Percentiles rank a stretch among this genome's conserved stretches.
Evolutionary conservation across 2,113 vertebrate genomes (phyloP).

Genomic region (Eptesicus fuscus): DNA sequence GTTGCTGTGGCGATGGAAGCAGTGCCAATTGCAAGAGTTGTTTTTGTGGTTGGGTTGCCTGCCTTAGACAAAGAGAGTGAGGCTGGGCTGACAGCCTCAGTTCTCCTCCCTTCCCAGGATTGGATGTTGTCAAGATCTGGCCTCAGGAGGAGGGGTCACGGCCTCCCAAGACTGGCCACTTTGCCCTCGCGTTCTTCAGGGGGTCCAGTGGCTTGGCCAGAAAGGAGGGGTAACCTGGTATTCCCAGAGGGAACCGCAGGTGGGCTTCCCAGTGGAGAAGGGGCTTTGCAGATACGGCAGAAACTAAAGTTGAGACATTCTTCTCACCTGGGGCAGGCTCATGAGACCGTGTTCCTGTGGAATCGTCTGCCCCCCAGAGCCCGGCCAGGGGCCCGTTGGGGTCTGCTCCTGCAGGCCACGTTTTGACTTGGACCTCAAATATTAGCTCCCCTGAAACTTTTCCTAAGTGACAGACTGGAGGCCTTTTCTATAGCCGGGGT

Average conservation of each 20-base stretch:
- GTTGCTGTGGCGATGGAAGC: conserved; percentile 63
- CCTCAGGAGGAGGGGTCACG: background rate
- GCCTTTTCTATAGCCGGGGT: conserved; percentile 52
- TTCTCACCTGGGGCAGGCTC: background rate
- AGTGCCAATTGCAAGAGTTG: conserved; percentile 55
- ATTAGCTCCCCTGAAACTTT: background rate
- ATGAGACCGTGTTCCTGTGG: background rate
- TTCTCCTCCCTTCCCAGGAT: conserved; percentile 30
- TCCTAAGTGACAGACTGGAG: conserved; percentile 58
- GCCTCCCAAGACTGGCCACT: background rate
- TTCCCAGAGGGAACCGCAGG: background rate
- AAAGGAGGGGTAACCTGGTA: background rate
- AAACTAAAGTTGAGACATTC: background rate
- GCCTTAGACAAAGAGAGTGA: conserved; percentile 61
- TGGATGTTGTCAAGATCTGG: conserved; percentile 29
- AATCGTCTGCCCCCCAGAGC: conserved; percentile 12
- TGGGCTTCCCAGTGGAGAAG: background rate
- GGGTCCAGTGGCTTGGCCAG: background rate
- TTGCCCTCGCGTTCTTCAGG: background rate
- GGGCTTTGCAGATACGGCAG: background rate
- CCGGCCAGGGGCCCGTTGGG: background rate
- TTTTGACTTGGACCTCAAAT: conserved; percentile 22
- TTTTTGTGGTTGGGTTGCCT: conserved; percentile 68
- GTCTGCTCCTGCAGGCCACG: background rate
- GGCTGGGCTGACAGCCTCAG: background rate